These are phyloP conservation scores for Metridium senile DNA, from an alignment of 92 coral and sea anemone species.

Conservation along the genomic window DNA sequence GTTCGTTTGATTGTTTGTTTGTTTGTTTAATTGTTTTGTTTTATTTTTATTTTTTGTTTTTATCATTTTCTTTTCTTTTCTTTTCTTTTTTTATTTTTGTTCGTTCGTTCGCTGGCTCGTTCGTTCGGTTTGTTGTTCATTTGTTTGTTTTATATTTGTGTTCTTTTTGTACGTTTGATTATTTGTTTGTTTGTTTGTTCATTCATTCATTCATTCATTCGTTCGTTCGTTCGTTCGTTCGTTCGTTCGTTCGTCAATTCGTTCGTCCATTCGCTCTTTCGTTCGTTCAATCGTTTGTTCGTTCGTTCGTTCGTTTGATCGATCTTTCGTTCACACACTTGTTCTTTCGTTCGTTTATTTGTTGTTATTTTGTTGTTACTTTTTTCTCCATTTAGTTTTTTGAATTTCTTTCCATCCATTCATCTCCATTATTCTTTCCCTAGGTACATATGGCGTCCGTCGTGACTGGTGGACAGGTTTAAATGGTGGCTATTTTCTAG, in stretches of 20 bases:
- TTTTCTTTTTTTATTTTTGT: not conserved
- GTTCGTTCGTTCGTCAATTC: not conserved
- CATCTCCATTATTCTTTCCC: not conserved
- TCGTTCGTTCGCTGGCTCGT: not conserved
- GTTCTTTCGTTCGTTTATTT: not conserved
- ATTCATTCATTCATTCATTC: not conserved
- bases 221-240: not conserved
- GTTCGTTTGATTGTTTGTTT: slow-evolving; percentile 1
- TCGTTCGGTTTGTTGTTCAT: not conserved
- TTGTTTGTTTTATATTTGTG: not conserved
- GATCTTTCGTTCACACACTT: not conserved
- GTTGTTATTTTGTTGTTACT: not conserved
- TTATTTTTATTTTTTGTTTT: not conserved
- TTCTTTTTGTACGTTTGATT: not conserved
- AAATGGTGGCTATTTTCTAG: slow-evolving; percentile 64
- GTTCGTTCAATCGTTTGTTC: not conserved
- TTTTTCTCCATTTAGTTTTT: not conserved
- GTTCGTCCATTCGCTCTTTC: not conserved
- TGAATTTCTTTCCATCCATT: not conserved
- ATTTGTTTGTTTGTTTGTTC: not conserved
- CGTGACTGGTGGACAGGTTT: slow-evolving; percentile 57
- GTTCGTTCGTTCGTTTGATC: not conserved
- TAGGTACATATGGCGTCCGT: slow-evolving; percentile 41
- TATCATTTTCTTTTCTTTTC: not conserved
- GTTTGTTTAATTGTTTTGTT: not conserved